Percentiles rank a stretch among this genome's conserved stretches.
These are phyloP conservation scores for Chesias legatella DNA, from an alignment of 2,888 invertebrate genomes.

Conservation along the genomic window DNA sequence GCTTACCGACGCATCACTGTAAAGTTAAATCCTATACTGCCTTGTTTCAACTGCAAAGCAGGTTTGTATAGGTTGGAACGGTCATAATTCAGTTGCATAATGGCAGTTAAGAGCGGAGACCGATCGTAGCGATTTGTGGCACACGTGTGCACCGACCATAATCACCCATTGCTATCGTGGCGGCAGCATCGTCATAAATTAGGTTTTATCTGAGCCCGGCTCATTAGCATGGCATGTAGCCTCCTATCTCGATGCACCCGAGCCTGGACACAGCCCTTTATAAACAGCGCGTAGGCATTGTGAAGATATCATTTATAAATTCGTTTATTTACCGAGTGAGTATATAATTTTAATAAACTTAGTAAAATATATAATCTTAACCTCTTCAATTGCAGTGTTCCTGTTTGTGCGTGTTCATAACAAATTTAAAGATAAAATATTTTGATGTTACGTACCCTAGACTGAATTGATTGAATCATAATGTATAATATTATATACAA, in stretches of 20 bases:
- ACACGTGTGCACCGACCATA: constrained; percentile 26
- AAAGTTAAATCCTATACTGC: background rate
- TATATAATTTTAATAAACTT: no score
- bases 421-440: no score
- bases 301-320: no score
- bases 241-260: constrained; percentile 52
- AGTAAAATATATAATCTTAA: no score
- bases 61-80: background rate
- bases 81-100: constrained; percentile 11
- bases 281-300: background rate
- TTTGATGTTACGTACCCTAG: no score
- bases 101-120: constrained; percentile 21
- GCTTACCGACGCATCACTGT: no score
- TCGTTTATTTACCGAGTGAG: no score
- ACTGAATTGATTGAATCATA: no score
- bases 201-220: constrained; percentile 61
- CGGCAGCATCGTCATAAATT: constrained; percentile 50
- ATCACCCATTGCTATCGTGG: constrained; percentile 30
- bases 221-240: constrained; percentile 64
- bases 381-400: no score
- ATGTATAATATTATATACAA: no score
- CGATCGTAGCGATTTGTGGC: constrained; percentile 17
- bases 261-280: constrained; percentile 23
- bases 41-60: background rate
- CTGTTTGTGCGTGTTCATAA: no score